phyloP scores from a whole-genome alignment of 1,140 invertebrate genomes.

The Drosophila nasuta region DNA sequence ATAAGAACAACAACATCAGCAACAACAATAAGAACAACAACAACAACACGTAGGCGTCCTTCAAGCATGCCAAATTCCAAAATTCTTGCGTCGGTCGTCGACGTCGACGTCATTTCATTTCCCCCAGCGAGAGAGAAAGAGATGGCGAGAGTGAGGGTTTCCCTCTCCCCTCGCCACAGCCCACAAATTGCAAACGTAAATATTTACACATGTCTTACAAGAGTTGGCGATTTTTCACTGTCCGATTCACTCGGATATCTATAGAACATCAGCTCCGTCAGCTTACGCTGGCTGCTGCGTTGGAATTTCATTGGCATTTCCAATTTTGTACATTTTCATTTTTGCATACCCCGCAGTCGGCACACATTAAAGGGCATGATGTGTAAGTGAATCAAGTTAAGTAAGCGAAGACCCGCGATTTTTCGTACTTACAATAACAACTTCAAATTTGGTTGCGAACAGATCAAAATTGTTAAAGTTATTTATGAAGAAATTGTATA shows the following conservation, averaged over 20 bases:
- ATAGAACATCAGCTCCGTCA: neutral
- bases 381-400: too few species aligned
- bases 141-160: neutral
- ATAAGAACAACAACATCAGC: neutral
- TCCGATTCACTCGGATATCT: slow-evolving; percentile 46
- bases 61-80: slow-evolving; percentile 79
- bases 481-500: too few species aligned
- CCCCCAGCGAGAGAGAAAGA: neutral
- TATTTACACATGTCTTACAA: slow-evolving; percentile 81
- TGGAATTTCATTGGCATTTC: slow-evolving; percentile 79
- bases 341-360: neutral
- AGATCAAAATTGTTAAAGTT: too few species aligned
- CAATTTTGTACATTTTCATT: slow-evolving; percentile 60
- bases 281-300: slow-evolving; percentile 24
- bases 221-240: slow-evolving; percentile 70
- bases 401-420: too few species aligned
- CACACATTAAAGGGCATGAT: too few species aligned
- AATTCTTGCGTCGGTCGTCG: slow-evolving; percentile 81
- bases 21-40: slow-evolving; percentile 51
- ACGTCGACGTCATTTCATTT: slow-evolving; percentile 69
- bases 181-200: slow-evolving; percentile 62
- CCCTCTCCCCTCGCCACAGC: neutral
- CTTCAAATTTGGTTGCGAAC: too few species aligned
- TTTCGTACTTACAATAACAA: too few species aligned
- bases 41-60: slow-evolving; percentile 72